Base-by-base conservation (phyloP, 1,140 invertebrate species). In the Hydropsyche tenuis region DNA sequence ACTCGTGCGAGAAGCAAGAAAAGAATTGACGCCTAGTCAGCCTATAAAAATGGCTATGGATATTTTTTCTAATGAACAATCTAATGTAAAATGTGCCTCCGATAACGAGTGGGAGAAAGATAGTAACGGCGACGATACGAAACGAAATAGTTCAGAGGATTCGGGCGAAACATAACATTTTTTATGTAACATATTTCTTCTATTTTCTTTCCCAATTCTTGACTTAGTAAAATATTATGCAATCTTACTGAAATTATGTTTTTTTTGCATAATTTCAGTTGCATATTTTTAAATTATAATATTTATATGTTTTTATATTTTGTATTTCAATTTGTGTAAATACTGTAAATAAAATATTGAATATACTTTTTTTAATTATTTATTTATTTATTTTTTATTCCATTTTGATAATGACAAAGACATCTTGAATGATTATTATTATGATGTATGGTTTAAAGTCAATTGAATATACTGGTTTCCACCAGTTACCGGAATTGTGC, bases 31-130 rank as follows among this genome's bases (percentile, higher is more conserved):
- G 12, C 30, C 62, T n/a, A 73, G 60, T 48, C 51, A 75, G 68
- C 76, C 76, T 1, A 77, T 77, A 22, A 77, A 77, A 68, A 77
- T 77, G 76, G 76, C 76, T 14, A 60, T 77, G 14, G 73, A 77
- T 42, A 75, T 77, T 27, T 77, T 77, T 42, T 60, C 76, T 11
- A 77, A 75, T 25, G 73, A 77, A 30, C 70, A 73, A 18, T 62
- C 66, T 11, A 73, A 63, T 51, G 23, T 62, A 6, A n/a, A 18
- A 51, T 73, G 53, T 42, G 62, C 43, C 42, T 65, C 48, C 12
- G 60, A 63, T n/a, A 72, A 73, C 18, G 73, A 77, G 14, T 74
- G 69, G 75, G 75, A 77, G 20, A 77, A 72, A 20, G 75, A 60
- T 23, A 60, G 66, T 37, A 68, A 53, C 25, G 69, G 66, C 14